Evolutionary conservation across 2,888 invertebrate species (phyloP), one percentile per base, ranked within the genome.

Genomic region (Cheilosia urbana): DNA sequence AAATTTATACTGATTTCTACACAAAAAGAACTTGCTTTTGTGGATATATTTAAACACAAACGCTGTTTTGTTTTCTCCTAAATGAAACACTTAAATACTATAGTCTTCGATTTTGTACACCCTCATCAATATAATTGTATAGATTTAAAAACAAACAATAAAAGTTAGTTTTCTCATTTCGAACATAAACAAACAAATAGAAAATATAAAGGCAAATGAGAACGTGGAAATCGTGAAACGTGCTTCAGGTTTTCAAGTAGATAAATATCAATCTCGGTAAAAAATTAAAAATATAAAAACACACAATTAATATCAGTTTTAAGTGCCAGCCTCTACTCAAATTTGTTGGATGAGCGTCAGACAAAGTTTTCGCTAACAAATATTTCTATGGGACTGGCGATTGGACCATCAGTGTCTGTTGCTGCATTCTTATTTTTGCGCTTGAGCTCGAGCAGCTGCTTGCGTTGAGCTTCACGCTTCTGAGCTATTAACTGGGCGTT

Each of bases 381-480:
- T 57, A 85, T 85, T 15, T 85, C 81, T 7, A 85, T 30, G 7
- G 85, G 71, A 57, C 66, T 76, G n/a, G 76, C 51, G 27, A 75
- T 7, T 3, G 19, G 5, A 13, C 62, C 85, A 24, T 15, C 13
- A 42, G 76, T 81, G 45, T 76, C 71, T 42, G 65, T 21, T 27
- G 82, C 72, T 42, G 87, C 79, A 51, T 45, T 75, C 58, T 89
- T 89, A 45, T 88, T 85, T 87, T 88, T 89, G 17, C 89, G 83
- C 65, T 89, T 89, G 62, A 89, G 51, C 87, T 97, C 97, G 78
- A 97, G 91, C 94, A 97, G 94, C 88, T 96, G 95, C 88, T 95
- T 95, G 87, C 97, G 93, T 24, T 96, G 96, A 0, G 94, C 93
- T 89, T 95, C 96, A 1, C 95, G 92, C 75, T 94, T 93, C 89